Conservation (phyloP, 2,797 vertebrate genomes). For the Danio aesculapii region DNA sequence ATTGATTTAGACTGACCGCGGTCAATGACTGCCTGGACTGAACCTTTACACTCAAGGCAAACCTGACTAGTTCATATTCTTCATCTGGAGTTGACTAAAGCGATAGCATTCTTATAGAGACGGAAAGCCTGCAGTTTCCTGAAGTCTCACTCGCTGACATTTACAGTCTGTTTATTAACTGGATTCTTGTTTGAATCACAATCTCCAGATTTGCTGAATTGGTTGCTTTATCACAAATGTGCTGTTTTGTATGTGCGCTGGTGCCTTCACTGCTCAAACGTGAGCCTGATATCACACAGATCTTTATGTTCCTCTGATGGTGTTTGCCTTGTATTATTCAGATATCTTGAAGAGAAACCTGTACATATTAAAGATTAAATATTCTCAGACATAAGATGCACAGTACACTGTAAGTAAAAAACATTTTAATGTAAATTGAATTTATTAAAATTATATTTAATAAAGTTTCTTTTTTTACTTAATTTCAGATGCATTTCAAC, state of each 20-base stretch:
- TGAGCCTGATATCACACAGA: neutral
- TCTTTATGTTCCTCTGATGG: conserved; percentile 5
- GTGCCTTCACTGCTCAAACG: neutral
- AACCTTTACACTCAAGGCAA: neutral
- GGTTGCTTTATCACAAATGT: conserved; percentile 24
- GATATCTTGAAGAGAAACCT: neutral
- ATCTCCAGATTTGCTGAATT: conserved; percentile 20
- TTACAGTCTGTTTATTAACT: neutral
- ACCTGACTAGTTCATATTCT: neutral
- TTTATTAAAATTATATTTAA: neutral
- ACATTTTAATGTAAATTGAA: neutral
- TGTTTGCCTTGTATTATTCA: conserved; percentile 23
- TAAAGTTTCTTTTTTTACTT: no score
- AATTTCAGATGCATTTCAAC: no score
- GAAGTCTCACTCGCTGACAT: conserved; percentile 20
- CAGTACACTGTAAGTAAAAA: no score
- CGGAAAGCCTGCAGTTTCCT: neutral
- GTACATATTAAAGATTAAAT: conserved; percentile 13
- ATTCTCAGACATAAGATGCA: neutral
- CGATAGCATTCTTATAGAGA: neutral
- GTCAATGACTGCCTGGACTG: neutral
- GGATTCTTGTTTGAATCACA: conserved; percentile 19
- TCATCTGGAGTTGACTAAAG: neutral
- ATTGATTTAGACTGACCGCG: no score
- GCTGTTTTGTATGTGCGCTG: neutral